These are phyloP conservation scores for Phasia obesa DNA, from an alignment of 2,888 invertebrate genomes.

Conservation along the genomic window DNA sequence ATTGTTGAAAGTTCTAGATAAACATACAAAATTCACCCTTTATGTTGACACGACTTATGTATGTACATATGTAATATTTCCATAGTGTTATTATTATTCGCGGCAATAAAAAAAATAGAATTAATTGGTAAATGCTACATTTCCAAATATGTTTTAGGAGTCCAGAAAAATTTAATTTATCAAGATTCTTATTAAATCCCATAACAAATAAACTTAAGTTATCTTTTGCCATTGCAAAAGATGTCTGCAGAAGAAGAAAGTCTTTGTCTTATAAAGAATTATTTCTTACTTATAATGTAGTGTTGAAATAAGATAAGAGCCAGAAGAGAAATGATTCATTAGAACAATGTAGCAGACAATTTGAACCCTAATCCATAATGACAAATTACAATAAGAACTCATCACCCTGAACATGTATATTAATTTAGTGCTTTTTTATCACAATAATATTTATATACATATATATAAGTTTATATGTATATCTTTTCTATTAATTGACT, in stretches of 20 bases:
- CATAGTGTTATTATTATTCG: too few species aligned
- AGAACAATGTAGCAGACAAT: slow-evolving; percentile 21
- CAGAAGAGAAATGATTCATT: slow-evolving; percentile 45
- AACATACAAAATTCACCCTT: too few species aligned
- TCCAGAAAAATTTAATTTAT: too few species aligned
- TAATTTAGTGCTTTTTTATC: background rate
- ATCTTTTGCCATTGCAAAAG: background rate
- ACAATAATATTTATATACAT: background rate
- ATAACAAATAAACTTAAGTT: background rate
- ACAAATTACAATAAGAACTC: slow-evolving; percentile 56
- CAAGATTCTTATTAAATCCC: background rate
- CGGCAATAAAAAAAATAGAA: too few species aligned
- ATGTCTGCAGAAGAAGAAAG: background rate
- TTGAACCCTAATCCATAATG: slow-evolving; percentile 53
- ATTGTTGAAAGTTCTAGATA: too few species aligned
- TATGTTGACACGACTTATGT: too few species aligned
- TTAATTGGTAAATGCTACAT: too few species aligned
- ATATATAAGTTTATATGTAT: too few species aligned
- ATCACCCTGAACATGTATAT: slow-evolving; percentile 1
- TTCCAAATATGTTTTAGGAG: too few species aligned
- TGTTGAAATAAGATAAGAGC: background rate
- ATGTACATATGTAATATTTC: too few species aligned
- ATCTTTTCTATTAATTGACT: slow-evolving; percentile 7
- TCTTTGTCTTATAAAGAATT: background rate
- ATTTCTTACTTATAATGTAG: background rate